These are phyloP conservation scores for Neogobius melanostomus DNA, from an alignment of 2,113 vertebrate genomes.

Conservation along the genomic window DNA sequence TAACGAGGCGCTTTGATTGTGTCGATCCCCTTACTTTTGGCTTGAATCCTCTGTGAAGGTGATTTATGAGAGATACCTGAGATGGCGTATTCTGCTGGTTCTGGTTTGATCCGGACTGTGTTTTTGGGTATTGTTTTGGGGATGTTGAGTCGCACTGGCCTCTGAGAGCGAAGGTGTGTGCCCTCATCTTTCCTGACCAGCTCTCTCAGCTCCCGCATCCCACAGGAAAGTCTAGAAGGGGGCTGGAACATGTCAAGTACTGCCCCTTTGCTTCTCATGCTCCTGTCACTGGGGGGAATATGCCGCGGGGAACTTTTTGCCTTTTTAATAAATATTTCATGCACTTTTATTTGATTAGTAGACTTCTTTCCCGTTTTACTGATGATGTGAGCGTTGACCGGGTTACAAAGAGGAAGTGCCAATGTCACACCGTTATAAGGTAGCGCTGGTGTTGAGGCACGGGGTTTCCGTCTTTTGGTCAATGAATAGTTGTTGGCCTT, in stretches of 20 bases:
- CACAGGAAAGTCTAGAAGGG: slow-evolving; percentile 23
- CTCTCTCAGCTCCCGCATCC: slow-evolving; percentile 56
- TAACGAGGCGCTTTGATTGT: slow-evolving; percentile 55
- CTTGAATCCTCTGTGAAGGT: slow-evolving; percentile 26
- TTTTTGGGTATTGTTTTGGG: slow-evolving; percentile 43
- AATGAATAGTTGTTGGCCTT: slow-evolving; percentile 81
- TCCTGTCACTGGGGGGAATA: slow-evolving; percentile 62
- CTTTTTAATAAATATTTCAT: slow-evolving; percentile 46
- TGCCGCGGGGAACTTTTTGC: slow-evolving; percentile 10
- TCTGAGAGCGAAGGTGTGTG: slow-evolving; percentile 18
- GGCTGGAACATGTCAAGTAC: slow-evolving; percentile 55
- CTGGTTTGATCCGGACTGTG: slow-evolving; percentile 64
- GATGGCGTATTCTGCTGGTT: slow-evolving; percentile 63
- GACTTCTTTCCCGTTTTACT: slow-evolving; percentile 61
- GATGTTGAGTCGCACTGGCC: slow-evolving; percentile 15
- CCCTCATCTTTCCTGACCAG: slow-evolving; percentile 44
- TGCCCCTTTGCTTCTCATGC: slow-evolving; percentile 66
- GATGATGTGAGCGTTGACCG: slow-evolving; percentile 63
- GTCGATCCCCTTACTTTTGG: slow-evolving; percentile 30
- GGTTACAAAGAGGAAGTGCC: slow-evolving; percentile 70
- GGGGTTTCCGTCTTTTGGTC: slow-evolving; percentile 73
- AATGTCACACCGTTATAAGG: slow-evolving; percentile 44
- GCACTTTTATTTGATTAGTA: slow-evolving; percentile 5
- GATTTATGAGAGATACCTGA: slow-evolving; percentile 43
- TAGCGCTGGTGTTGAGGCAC: slow-evolving; percentile 34